phyloP scores from a whole-genome alignment of 2,113 vertebrate species.

The Cichladusa arquata region DNA sequence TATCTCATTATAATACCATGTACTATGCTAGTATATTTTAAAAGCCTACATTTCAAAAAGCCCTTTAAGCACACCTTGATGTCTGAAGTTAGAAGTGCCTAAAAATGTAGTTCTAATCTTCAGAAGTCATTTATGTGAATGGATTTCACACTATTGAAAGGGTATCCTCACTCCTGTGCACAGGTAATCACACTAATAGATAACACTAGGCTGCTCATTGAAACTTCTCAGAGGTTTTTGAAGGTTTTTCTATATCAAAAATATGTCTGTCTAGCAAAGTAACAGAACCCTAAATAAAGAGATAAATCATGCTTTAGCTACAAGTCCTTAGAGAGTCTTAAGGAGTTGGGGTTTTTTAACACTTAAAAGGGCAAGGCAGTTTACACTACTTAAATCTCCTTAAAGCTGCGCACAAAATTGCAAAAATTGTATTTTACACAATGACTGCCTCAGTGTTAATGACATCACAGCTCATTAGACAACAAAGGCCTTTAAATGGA shows the following conservation, averaged over 20 bases:
- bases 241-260: neutral
- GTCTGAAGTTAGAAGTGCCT: neutral
- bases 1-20: fast-evolving
- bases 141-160: neutral
- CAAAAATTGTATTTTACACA: neutral
- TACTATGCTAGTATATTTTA: neutral
- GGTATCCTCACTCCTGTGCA: neutral
- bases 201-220: neutral
- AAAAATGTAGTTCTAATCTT: neutral
- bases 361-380: neutral
- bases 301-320: neutral
- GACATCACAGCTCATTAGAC: neutral
- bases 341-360: neutral
- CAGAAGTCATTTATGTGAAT: neutral
- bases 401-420: neutral
- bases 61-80: neutral
- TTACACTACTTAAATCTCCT: neutral
- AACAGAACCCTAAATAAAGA: neutral
- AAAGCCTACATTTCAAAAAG: neutral
- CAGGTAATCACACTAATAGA: neutral
- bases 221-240: neutral
- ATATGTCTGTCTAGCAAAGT: neutral
- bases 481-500: neutral
- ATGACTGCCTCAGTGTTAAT: neutral
- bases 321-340: neutral